Percentiles rank a stretch among this genome's conserved stretches.
These are phyloP conservation scores for Azemiops feae DNA, from an alignment of 2,113 vertebrate species.

Conservation along the genomic window DNA sequence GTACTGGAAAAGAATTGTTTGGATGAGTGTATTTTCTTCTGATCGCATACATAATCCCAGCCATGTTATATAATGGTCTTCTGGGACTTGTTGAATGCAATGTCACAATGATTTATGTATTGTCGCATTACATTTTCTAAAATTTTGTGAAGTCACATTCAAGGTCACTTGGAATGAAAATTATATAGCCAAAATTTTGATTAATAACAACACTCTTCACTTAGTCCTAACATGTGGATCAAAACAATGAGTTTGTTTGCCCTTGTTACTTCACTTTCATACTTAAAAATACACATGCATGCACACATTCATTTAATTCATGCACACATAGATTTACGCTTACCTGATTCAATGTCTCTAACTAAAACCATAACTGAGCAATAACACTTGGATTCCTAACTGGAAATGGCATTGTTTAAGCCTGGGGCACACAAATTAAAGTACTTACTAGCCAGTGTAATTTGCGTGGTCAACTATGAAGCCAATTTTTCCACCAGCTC, in stretches of 20 bases:
- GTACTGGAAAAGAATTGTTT: background rate
- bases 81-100: conserved; percentile 50
- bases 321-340: conserved; percentile 31
- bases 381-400: conserved; percentile 55
- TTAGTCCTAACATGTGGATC: conserved; percentile 28
- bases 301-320: background rate
- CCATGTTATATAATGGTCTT: conserved; percentile 37
- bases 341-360: conserved; percentile 18
- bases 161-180: conserved; percentile 57
- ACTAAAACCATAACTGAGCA: conserved; percentile 52
- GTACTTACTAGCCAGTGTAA: conserved; percentile 62
- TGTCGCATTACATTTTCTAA: conserved; percentile 49
- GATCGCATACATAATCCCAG: conserved; percentile 28
- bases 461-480: conserved; percentile 67
- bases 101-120: conserved; percentile 57
- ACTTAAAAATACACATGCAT: background rate
- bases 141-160: conserved; percentile 60
- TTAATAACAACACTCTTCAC: conserved; percentile 43
- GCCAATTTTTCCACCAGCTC: conserved; percentile 62
- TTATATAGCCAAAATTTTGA: conserved; percentile 56
- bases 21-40: conserved; percentile 4
- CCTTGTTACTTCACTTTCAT: conserved; percentile 14
- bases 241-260: conserved; percentile 30
- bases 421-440: conserved; percentile 65
- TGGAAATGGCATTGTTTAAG: conserved; percentile 65